Conservation (phyloP, 2,113 vertebrate species). For the Tychaedon coryphoeus region DNA sequence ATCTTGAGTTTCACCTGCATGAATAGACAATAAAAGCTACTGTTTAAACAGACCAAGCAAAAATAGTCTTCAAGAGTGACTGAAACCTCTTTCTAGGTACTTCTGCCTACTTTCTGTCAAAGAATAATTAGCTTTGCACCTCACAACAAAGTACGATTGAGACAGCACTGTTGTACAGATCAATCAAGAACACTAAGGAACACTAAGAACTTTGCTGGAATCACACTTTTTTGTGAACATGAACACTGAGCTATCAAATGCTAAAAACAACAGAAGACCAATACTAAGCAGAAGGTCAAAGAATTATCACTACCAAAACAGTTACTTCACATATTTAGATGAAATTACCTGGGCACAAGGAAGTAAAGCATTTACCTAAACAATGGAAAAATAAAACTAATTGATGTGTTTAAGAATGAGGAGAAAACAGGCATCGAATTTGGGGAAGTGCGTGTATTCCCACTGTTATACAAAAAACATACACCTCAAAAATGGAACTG, state of each 20-base stretch:
- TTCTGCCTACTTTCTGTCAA: not conserved
- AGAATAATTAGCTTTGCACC: not conserved
- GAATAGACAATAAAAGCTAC: not conserved
- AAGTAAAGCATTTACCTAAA: not conserved
- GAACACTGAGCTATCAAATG: not conserved
- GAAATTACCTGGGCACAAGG: not conserved
- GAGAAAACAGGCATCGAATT: not conserved
- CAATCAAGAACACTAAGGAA: not conserved
- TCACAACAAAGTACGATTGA: not conserved
- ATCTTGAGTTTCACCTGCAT: not conserved
- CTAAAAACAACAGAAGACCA: not conserved
- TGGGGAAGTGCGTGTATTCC: fast-evolving
- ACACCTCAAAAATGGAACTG: not conserved
- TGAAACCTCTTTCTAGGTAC: not conserved
- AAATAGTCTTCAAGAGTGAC: not conserved
- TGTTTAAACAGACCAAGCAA: not conserved
- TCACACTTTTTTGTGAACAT: not conserved
- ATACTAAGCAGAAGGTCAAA: not conserved
- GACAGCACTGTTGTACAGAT: not conserved
- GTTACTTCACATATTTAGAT: not conserved
- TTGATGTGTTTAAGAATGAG: not conserved
- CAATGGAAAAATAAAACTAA: not conserved
- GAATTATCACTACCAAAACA: not conserved
- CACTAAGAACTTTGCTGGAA: not conserved
- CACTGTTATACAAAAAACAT: not conserved